Percentiles rank a stretch among this genome's conserved stretches.
These are phyloP conservation scores for Trichopoda pennipes DNA, from an alignment of 2,888 invertebrate genomes.

Conservation along the genomic window DNA sequence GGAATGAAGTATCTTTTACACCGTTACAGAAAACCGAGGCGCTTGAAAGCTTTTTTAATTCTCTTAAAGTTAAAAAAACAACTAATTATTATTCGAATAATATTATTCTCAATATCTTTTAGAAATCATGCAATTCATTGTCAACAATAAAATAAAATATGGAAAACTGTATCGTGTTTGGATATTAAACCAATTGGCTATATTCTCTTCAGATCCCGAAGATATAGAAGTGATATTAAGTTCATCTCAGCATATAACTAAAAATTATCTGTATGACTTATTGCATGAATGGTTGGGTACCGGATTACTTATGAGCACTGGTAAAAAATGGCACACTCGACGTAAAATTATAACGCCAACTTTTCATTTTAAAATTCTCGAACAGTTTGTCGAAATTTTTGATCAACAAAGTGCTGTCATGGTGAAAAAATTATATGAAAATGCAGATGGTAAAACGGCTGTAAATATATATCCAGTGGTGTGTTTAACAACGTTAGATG, in stretches of 20 bases:
- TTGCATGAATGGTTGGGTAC: constrained; percentile 78
- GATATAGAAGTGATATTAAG: constrained; percentile 81
- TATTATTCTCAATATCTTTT: not conserved
- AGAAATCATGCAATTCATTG: constrained; percentile 74
- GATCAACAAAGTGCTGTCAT: constrained; percentile 85
- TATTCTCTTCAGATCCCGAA: constrained; percentile 81
- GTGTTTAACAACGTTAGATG: constrained; percentile 84
- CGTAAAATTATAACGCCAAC: constrained; percentile 85
- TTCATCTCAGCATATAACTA: constrained; percentile 77
- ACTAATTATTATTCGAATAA: too few relatives aligned
- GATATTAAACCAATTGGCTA: constrained; percentile 80
- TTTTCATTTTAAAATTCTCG: constrained; percentile 82
- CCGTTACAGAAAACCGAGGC: too few relatives aligned
- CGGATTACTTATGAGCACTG: constrained; percentile 77
- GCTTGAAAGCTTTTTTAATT: too few relatives aligned
- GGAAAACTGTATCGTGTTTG: constrained; percentile 76
- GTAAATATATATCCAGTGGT: constrained; percentile 85
- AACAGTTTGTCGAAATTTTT: constrained; percentile 87
- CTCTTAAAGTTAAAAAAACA: too few relatives aligned
- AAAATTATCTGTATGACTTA: constrained; percentile 76
- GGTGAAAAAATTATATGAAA: constrained; percentile 83
- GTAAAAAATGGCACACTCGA: constrained; percentile 85
- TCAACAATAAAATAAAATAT: constrained; percentile 71
- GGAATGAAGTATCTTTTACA: too few relatives aligned
- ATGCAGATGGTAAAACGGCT: constrained; percentile 77